Evolutionary conservation across 2,888 invertebrate species (phyloP).

Genomic region (Cyclophora punctaria): DNA sequence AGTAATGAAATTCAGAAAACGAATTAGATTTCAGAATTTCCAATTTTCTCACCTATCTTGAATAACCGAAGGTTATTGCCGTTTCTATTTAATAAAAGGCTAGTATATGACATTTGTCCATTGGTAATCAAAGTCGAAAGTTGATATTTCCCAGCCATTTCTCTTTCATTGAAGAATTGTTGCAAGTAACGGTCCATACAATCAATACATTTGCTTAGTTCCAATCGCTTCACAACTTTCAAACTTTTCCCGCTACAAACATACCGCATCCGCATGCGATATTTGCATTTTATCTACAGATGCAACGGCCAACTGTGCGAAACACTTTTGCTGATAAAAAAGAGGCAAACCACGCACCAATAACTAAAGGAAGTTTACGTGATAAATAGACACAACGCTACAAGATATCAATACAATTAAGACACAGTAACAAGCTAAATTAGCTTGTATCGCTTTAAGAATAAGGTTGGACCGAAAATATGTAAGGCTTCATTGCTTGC

Average conservation of each 20-base stretch:
- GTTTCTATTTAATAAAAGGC: background rate
- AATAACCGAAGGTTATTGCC: no score
- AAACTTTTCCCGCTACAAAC: conserved; percentile 17
- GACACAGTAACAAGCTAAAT: no score
- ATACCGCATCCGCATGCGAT: conserved; percentile 21
- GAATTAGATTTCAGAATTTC: no score
- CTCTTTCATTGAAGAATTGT: background rate
- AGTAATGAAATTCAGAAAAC: background rate
- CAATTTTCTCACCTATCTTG: no score
- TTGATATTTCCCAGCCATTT: background rate
- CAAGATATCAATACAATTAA: no score
- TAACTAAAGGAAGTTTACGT: conserved; percentile 30
- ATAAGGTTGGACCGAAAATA: no score
- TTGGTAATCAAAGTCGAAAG: background rate
- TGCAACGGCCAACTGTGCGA: conserved; percentile 11
- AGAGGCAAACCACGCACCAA: conserved; percentile 23
- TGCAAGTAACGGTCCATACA: conserved; percentile 2
- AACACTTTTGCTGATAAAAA: conserved; percentile 17
- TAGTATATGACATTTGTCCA: background rate
- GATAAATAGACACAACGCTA: conserved; percentile 12
- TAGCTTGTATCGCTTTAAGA: no score
- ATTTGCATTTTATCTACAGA: conserved; percentile 12
- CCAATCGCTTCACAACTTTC: conserved; percentile 30
- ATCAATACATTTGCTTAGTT: conserved; percentile 23
- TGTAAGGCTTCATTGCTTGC: background rate